Evolutionary conservation across 2,888 invertebrate species (phyloP).

Genomic region (Metallyticus violacea): DNA sequence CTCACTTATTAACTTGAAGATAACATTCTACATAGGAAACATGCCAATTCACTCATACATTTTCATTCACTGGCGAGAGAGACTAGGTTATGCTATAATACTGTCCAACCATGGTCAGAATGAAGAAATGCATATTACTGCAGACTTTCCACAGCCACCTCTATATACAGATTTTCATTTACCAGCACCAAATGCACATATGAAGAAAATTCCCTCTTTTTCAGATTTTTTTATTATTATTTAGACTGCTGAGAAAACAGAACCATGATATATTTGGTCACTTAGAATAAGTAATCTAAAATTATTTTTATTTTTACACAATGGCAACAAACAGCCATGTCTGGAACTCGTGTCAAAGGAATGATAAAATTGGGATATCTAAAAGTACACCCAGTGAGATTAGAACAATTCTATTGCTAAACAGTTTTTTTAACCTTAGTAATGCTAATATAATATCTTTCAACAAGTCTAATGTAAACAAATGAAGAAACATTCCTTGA

Average conservation of each 20-base stretch:
- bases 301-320: not conserved
- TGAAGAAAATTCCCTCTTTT: not conserved
- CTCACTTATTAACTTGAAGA: not conserved
- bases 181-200: not conserved
- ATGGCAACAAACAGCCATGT: not conserved
- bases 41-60: not conserved
- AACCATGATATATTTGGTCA: not conserved
- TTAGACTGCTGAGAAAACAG: not conserved
- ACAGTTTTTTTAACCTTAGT: not conserved
- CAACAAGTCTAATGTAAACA: not conserved
- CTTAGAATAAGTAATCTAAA: not conserved
- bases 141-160: not conserved
- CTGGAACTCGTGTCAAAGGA: not conserved
- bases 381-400: not conserved
- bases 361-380: not conserved
- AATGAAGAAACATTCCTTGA: not conserved
- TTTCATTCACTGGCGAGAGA: not conserved
- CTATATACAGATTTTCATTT: not conserved
- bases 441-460: not conserved
- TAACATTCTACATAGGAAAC: not conserved
- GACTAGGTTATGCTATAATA: not conserved
- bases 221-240: not conserved
- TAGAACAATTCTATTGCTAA: not conserved
- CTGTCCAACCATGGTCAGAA: not conserved
- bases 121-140: not conserved